A percentile compares a stretch with the other conserved stretches of the same genome.
phyloP scores from a whole-genome alignment of 2,888 invertebrate species.

The Cordylochernes scorpioides region DNA sequence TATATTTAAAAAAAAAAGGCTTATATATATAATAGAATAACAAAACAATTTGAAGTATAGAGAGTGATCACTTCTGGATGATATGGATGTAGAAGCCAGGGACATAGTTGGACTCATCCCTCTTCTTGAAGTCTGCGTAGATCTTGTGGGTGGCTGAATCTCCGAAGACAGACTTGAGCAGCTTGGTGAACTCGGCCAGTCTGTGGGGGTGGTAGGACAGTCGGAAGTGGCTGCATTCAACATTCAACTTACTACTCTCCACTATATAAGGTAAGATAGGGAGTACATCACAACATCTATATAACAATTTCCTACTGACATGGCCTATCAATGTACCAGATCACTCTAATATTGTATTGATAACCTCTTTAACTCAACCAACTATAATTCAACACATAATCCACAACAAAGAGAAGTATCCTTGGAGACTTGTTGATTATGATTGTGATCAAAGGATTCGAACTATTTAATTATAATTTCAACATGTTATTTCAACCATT shows the following conservation, averaged over 20 bases:
- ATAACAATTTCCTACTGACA: not conserved
- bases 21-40: too few relatives aligned
- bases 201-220: constrained; percentile 66
- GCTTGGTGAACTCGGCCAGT: constrained; percentile 37
- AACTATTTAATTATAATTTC: too few relatives aligned
- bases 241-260: too few relatives aligned
- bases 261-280: constrained; percentile 5
- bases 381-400: not conserved
- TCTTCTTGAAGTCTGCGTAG: constrained; percentile 50
- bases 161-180: constrained; percentile 43
- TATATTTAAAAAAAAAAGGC: too few relatives aligned
- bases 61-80: constrained; percentile 45
- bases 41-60: too few relatives aligned
- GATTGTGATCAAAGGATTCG: too few relatives aligned
- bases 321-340: not conserved
- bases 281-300: constrained; percentile 1
- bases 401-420: not conserved
- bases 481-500: too few relatives aligned
- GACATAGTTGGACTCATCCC: constrained; percentile 32
- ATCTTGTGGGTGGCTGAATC: constrained; percentile 35
- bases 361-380: not conserved
- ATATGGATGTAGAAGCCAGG: constrained; percentile 67
- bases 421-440: too few relatives aligned
- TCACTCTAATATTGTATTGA: not conserved
- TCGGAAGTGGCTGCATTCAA: constrained; percentile 57